Percentiles rank a stretch among this genome's conserved stretches.
Evolutionary conservation across 2,797 vertebrate genomes (phyloP).

Genomic region (Lemur catta): DNA sequence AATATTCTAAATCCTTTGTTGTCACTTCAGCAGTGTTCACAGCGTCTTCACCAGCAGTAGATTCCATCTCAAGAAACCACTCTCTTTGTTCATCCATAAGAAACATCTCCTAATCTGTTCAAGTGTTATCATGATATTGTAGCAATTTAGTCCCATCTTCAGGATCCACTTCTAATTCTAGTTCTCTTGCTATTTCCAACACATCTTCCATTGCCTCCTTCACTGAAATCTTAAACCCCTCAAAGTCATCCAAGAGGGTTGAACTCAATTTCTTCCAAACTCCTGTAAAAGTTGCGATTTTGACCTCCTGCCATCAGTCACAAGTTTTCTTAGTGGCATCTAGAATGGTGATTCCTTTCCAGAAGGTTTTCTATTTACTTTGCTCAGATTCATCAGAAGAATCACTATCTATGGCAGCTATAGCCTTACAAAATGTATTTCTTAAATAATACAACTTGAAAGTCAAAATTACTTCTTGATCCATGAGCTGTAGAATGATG

Average conservation of each 20-base stretch:
- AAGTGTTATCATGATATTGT: neutral
- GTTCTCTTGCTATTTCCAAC: neutral
- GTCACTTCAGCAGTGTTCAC: neutral
- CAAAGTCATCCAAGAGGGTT: neutral
- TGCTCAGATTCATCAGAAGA: neutral
- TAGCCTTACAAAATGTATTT: neutral
- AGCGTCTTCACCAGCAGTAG: neutral
- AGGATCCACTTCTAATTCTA: neutral
- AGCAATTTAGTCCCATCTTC: neutral
- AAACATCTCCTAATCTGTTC: neutral
- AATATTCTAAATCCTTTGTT: neutral
- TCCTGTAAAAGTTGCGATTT: neutral
- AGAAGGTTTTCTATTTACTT: neutral
- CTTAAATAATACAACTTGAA: neutral
- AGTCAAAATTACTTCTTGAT: neutral
- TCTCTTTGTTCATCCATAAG: neutral
- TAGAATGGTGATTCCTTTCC: neutral
- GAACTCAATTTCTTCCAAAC: neutral
- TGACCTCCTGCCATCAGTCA: neutral
- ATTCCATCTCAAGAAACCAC: neutral
- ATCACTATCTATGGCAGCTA: neutral
- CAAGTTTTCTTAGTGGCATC: neutral
- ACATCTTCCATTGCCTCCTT: neutral
- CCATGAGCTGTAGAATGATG: neutral
- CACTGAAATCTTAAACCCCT: neutral